Percentiles rank a stretch among this genome's conserved stretches.
These are phyloP conservation scores for Eristalinus sepulchralis DNA, from an alignment of 2,888 invertebrate genomes.

Conservation along the genomic window DNA sequence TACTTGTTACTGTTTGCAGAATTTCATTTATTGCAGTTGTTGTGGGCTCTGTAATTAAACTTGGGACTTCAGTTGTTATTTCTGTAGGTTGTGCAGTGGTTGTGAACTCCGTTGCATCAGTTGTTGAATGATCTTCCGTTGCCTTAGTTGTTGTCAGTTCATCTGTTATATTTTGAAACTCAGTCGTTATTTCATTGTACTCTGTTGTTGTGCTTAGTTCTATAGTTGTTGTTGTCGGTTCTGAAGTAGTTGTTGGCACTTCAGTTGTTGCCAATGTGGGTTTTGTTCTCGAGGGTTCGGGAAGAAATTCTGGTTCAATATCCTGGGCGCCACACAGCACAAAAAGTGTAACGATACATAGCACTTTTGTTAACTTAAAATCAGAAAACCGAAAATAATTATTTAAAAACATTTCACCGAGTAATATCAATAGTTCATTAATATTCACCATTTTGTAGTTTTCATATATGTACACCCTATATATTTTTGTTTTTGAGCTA, in stretches of 20 bases:
- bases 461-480: slow-evolving; percentile 24
- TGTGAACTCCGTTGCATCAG: not conserved
- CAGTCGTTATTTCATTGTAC: not conserved
- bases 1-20: not conserved
- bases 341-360: slow-evolving; percentile 22
- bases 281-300: not conserved
- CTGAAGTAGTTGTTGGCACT: not conserved
- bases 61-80: not conserved
- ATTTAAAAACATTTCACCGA: not conserved
- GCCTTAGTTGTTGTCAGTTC: not conserved
- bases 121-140: too few species aligned
- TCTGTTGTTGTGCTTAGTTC: slow-evolving; percentile 7
- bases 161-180: not conserved
- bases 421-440: not conserved
- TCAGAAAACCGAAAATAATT: not conserved
- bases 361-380: slow-evolving; percentile 7
- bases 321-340: slow-evolving; percentile 34
- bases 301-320: slow-evolving; percentile 32
- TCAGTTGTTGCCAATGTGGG: slow-evolving; percentile 1
- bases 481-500: not conserved
- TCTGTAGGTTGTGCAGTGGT: not conserved
- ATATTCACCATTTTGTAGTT: not conserved
- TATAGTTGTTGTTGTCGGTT: not conserved
- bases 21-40: not conserved
- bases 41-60: not conserved